phyloP scores from a whole-genome alignment of 2,888 invertebrate genomes.

The Pharmacophagus antenor region DNA sequence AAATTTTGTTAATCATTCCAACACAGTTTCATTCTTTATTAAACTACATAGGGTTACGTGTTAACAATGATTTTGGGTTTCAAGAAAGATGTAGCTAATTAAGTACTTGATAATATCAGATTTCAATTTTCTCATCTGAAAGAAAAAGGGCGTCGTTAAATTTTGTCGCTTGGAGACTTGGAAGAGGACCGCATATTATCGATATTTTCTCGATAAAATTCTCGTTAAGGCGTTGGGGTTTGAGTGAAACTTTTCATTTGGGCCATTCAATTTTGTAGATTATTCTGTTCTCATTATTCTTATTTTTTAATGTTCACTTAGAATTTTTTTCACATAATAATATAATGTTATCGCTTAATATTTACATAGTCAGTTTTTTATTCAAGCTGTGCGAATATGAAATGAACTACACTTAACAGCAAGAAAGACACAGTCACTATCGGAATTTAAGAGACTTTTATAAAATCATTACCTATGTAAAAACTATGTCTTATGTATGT shows the following conservation, averaged over 20 bases:
- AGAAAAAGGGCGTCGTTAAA: constrained; percentile 15
- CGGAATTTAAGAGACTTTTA: too few relatives aligned
- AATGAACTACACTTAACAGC: too few relatives aligned
- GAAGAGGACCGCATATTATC: constrained; percentile 13
- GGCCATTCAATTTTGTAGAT: neutral
- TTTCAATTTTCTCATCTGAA: constrained; percentile 13
- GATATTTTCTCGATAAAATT: constrained; percentile 22
- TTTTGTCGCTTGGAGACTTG: constrained; percentile 12
- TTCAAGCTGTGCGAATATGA: too few relatives aligned
- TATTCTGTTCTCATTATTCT: neutral
- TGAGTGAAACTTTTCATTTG: constrained; percentile 9
- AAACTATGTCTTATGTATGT: too few relatives aligned
- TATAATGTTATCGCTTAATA: too few relatives aligned
- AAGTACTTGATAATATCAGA: constrained; percentile 3
- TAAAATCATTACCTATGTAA: too few relatives aligned
- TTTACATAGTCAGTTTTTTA: too few relatives aligned
- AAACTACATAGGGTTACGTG: neutral
- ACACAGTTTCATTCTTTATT: neutral
- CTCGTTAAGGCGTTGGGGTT: constrained; percentile 13
- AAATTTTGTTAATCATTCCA: neutral
- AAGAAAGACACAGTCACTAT: too few relatives aligned
- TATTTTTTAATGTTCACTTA: neutral
- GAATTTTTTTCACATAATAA: neutral
- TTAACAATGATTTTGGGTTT: neutral
- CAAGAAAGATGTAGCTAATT: constrained; percentile 1